Conservation (phyloP, 2,113 vertebrate species). For the Pachycephala philippinensis region DNA sequence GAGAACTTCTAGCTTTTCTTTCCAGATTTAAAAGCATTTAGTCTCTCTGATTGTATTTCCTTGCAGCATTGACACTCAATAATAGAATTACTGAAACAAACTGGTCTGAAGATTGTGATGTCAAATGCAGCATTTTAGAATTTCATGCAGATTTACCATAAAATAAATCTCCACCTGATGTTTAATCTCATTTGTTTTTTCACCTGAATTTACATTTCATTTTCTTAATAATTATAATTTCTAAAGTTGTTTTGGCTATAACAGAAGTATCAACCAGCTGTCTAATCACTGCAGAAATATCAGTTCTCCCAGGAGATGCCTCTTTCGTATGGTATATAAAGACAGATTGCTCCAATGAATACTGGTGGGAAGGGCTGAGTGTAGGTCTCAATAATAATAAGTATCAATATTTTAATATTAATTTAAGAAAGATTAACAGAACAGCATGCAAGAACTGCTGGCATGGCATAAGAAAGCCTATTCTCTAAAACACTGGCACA, state of each 20-base stretch:
- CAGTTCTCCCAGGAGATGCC: not conserved
- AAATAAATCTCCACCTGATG: not conserved
- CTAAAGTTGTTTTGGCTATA: not conserved
- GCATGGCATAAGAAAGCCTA: not conserved
- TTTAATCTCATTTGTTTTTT: not conserved
- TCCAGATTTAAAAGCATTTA: not conserved
- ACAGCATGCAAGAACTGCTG: not conserved
- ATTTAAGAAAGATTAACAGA: not conserved
- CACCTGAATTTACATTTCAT: not conserved
- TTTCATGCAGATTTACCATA: not conserved
- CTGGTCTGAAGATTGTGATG: not conserved
- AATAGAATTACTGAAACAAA: not conserved
- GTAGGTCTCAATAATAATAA: not conserved
- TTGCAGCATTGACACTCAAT: not conserved
- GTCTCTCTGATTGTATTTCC: not conserved
- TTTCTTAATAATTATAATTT: not conserved
- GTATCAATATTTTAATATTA: not conserved
- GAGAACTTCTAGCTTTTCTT: not conserved
- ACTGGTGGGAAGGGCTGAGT: not conserved
- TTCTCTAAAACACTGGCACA: not conserved
- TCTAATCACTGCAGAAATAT: not conserved
- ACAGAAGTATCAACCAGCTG: not conserved
- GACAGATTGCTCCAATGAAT: not conserved
- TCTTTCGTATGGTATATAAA: not conserved
- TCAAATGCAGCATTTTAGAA: not conserved